Evolutionary conservation across 2,888 invertebrate species (phyloP).

Genomic region (Nebria brevicollis): DNA sequence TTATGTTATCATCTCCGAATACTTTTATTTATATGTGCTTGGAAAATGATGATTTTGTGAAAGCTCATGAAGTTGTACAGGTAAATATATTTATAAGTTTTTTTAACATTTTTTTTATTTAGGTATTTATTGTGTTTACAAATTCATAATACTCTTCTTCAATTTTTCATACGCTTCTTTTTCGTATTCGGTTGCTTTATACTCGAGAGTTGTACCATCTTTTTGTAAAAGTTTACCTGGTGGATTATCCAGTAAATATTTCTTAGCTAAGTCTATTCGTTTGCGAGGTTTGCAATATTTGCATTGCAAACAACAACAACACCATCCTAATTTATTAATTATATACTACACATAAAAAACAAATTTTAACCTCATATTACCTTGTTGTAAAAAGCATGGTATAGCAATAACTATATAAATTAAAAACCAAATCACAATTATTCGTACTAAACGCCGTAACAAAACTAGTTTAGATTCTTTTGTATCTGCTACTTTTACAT

Average conservation of each 20-base stretch:
- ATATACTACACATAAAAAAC: slow-evolving; percentile 5
- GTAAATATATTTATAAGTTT: slow-evolving; percentile 63
- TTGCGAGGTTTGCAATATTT: slow-evolving; percentile 68
- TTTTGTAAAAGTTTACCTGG: slow-evolving; percentile 65
- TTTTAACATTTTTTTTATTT: neutral
- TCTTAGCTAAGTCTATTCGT: slow-evolving; percentile 67
- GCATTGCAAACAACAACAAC: slow-evolving; percentile 69
- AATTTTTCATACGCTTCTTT: slow-evolving; percentile 68
- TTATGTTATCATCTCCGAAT: slow-evolving; percentile 79
- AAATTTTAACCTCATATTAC: slow-evolving; percentile 51
- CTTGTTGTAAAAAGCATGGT: slow-evolving; percentile 66
- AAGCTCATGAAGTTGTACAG: slow-evolving; percentile 83
- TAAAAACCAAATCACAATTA: slow-evolving; percentile 61
- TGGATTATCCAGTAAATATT: slow-evolving; percentile 67
- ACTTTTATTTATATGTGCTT: slow-evolving; percentile 81
- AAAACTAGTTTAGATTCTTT: slow-evolving; percentile 50
- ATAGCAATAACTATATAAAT: slow-evolving; percentile 64
- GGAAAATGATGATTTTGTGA: slow-evolving; percentile 76
- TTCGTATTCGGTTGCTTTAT: slow-evolving; percentile 68
- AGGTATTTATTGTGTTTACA: slow-evolving; percentile 54
- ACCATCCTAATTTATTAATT: slow-evolving; percentile 66
- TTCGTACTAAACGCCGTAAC: slow-evolving; percentile 56
- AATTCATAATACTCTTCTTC: slow-evolving; percentile 67
- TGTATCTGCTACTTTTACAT: slow-evolving; percentile 55
- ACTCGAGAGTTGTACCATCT: slow-evolving; percentile 60